Evolutionary conservation across 2,113 vertebrate genomes (phyloP), one percentile per base, ranked within the genome.

Genomic region (Leptodactylus fuscus): DNA sequence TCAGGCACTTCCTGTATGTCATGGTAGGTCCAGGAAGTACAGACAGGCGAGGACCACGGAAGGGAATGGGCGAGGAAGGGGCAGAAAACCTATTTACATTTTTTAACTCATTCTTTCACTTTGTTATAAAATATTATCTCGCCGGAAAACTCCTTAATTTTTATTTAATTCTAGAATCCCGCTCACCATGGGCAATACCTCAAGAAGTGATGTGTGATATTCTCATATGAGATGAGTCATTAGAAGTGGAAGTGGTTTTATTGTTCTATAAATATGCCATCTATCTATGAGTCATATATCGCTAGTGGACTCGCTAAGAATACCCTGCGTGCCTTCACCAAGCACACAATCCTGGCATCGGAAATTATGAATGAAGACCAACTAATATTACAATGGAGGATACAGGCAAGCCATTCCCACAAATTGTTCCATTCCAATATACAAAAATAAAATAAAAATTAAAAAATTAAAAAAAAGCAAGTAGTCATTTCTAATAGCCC

Each of bases 241-340:
- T 5, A 20, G 55, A 24, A 75, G 46, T 32, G 44, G n/a, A 48
- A 27, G 13, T 60, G 38, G 22, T 65, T 44, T 51, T 16, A 60
- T 62, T 75, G 16, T 60, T 51, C 9, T 83, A 58, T 75, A 83
- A 46, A 62, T 73, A 75, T 82, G 7, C 46, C 20, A 29, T 74
- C 10, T 44, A 22, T 8, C 29, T 32, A 11, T 83, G 53, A 83
- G 22, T 83, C 82, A 83, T 32, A 22, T 53, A 34, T 36, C 49
- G 60, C 32, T 41, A 44, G 53, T 75, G 70, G 70, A 62, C 38
- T n/a, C 34, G n/a, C 82, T 83, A 83, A 83, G 76, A 83, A 83
- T 75, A 83, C 44, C 20, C 22, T 15, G 24, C 18, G 4, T 51
- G n/a, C 10, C 46, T 81, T 51, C 13, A 69, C 36, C 69, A 34